Evolutionary conservation across 2,888 invertebrate genomes (phyloP), one percentile per base, ranked within the genome.

Genomic region (Spilosoma lubricipeda): DNA sequence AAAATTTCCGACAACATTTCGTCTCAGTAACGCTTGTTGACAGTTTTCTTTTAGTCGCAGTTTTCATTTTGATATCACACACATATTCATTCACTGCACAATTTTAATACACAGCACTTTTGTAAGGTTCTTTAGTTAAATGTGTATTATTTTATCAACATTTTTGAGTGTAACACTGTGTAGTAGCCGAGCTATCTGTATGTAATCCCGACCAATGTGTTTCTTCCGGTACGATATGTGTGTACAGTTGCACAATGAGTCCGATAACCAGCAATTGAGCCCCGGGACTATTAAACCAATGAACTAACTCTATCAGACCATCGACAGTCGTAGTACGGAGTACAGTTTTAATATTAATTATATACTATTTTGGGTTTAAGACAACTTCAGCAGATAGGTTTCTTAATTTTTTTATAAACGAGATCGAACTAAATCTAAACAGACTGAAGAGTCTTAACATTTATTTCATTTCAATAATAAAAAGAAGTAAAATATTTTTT

Each of bases 241-340:
- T 63, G 63, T 65, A 64, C 81, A 73, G 90, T 94, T 94, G 92
- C 93, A 90, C 94, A 94, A 93, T 85, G 84, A 75, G 85, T 79
- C 90, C 89, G 94, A 94, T 93, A 93, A 92, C 87, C 85, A 79
- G 82, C 90, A 94, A 95, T 95, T 95, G 94, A 90, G 91, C 80
- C 80, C 81, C 83, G 79, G 80, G 87, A 84, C 90, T 90, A 92
- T 92, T 93, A 90, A 89, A 90, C 82, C 85, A 87, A 87, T 84
- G 82, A 87, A 87, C 84, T 83, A 86, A 88, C 85, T 93, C 90
- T 92, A 93, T 93, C 93, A 92, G 87, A 78, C 86, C 84, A 91
- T 94, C 93, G 94, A 93, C 93, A 93, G 90, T 77, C 81, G 73
- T 59, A 73, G 77, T 75, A 71, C 75, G 27, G n/a, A n/a, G n/a